A percentile compares a stretch with the other conserved stretches of the same genome.
phyloP scores from a whole-genome alignment of 2,797 vertebrate genomes.

The Halcyon smyrnensis region DNA sequence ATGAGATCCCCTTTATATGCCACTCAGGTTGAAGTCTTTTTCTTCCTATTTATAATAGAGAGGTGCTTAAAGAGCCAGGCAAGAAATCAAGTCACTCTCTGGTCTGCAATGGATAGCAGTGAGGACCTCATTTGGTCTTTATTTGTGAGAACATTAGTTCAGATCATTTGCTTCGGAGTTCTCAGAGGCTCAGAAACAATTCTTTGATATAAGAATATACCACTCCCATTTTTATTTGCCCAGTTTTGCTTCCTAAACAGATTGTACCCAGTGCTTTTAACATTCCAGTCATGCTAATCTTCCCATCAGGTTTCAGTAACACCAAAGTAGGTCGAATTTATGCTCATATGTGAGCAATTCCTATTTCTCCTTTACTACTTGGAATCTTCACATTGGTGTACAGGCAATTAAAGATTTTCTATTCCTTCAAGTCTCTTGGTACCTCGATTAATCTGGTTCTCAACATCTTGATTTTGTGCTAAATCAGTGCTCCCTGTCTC shows the following conservation, averaged over 20 bases:
- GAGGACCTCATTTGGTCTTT: background rate
- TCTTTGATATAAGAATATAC: background rate
- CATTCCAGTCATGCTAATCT: slow-evolving; percentile 22
- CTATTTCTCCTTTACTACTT: slow-evolving; percentile 8
- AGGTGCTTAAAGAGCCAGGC: background rate
- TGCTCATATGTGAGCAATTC: background rate
- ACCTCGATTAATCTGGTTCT: slow-evolving; percentile 42
- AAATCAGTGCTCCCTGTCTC: slow-evolving; percentile 20
- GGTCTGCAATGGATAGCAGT: background rate
- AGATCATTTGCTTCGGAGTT: background rate
- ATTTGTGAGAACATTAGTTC: background rate
- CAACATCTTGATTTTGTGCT: slow-evolving; percentile 59
- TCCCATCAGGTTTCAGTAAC: slow-evolving; percentile 26
- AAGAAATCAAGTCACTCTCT: background rate
- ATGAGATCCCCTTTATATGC: background rate
- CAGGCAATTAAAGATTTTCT: slow-evolving; percentile 65
- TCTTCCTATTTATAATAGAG: background rate
- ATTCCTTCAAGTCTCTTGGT: slow-evolving; percentile 48
- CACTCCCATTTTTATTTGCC: background rate
- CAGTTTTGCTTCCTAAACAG: background rate
- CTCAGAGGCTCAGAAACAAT: background rate
- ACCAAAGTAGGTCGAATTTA: slow-evolving; percentile 44
- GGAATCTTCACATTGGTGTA: background rate
- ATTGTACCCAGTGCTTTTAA: background rate
- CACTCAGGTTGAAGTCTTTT: background rate